A percentile compares a stretch with the other conserved stretches of the same genome.
These are phyloP conservation scores for Daktulosphaira vitifoliae DNA, from an alignment of 1,140 invertebrate genomes.

Conservation along the genomic window DNA sequence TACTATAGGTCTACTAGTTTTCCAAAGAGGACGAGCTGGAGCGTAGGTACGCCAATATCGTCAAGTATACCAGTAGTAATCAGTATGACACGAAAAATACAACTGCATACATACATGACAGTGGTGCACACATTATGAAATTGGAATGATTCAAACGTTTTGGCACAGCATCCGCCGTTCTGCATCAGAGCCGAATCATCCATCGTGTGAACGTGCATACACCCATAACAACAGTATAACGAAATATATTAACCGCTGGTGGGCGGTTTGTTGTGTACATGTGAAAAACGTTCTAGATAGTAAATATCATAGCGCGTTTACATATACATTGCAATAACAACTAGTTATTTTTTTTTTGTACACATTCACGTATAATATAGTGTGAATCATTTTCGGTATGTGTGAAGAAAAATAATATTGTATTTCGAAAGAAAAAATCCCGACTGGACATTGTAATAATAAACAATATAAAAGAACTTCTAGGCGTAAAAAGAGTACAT, in stretches of 20 bases:
- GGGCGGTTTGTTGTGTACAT: not conserved
- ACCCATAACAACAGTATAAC: conserved; percentile 4
- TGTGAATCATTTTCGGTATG: conserved; percentile 28
- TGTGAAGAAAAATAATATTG: conserved; percentile 3
- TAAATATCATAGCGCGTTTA: too few species aligned
- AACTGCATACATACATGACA: too few species aligned
- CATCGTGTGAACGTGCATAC: conserved; percentile 18
- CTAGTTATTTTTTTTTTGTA: not conserved
- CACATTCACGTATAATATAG: not conserved
- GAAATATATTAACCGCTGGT: not conserved
- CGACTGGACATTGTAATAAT: not conserved
- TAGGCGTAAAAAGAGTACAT: not conserved
- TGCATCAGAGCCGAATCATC: conserved; percentile 18
- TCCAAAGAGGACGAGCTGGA: too few species aligned
- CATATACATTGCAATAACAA: not conserved
- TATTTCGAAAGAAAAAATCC: not conserved
- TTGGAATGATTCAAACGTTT: conserved; percentile 24
- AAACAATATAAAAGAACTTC: not conserved
- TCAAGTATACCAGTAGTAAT: too few species aligned
- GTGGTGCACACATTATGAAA: too few species aligned
- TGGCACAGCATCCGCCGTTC: not conserved
- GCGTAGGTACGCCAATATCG: too few species aligned
- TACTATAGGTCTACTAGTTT: too few species aligned
- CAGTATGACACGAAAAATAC: too few species aligned
- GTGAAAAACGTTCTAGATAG: conserved; percentile 17